Evolutionary conservation across 2,113 vertebrate species (phyloP).

Genomic region (Nannobrachium achirus): DNA sequence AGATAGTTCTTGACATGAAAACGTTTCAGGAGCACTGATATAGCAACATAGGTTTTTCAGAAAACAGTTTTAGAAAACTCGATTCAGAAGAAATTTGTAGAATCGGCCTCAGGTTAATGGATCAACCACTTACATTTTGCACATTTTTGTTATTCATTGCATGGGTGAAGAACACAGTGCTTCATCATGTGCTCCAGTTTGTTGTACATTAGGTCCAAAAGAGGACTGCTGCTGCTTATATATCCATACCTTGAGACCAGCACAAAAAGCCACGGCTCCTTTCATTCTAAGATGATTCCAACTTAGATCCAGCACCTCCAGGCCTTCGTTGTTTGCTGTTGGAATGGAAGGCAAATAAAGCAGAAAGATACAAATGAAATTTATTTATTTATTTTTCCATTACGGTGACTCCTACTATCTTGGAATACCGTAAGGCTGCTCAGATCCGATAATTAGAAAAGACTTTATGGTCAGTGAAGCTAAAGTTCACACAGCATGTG

Average conservation of each 20-base stretch:
- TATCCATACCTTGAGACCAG: constrained; percentile 83
- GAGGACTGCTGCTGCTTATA: background rate
- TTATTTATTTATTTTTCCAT: background rate
- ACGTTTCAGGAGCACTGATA: too few species aligned
- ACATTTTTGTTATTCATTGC: too few species aligned
- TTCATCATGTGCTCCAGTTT: background rate
- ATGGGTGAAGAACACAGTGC: too few species aligned
- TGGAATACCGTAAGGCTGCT: background rate
- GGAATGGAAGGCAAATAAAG: background rate
- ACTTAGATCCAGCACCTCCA: constrained; percentile 86
- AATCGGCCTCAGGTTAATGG: too few species aligned
- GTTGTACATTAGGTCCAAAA: background rate
- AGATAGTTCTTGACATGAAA: too few species aligned
- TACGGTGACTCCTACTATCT: background rate
- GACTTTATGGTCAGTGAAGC: too few species aligned
- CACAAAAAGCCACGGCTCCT: constrained; percentile 84
- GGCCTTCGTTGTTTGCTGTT: constrained; percentile 85
- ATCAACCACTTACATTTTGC: too few species aligned
- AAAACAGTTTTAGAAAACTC: too few species aligned
- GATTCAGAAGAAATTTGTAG: too few species aligned
- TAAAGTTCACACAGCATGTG: too few species aligned
- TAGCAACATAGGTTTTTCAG: too few species aligned
- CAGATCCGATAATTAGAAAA: background rate
- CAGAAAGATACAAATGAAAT: background rate
- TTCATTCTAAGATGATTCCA: constrained; percentile 88